Conservation (phyloP, 2,797 vertebrate genomes). For the Chiroxiphia lanceolata region DNA sequence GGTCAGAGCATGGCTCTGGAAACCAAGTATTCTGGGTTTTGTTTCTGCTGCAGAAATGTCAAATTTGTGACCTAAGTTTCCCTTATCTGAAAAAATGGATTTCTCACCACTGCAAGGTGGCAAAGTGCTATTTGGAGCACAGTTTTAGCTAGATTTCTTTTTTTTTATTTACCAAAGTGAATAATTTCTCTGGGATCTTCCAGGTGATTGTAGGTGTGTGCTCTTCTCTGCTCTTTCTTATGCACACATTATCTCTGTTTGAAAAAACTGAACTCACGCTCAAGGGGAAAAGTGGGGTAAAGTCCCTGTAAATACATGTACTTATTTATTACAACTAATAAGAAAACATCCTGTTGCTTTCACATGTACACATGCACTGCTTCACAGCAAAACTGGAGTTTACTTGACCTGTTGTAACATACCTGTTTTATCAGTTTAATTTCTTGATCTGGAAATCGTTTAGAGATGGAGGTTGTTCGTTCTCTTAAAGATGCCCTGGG, state of each 20-base stretch:
- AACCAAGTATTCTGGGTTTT: not conserved
- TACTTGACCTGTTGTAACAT: not conserved
- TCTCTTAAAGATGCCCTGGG: not conserved
- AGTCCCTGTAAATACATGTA: not conserved
- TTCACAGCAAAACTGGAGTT: not conserved
- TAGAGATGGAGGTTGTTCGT: not conserved
- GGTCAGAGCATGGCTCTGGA: not conserved
- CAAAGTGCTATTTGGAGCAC: not conserved
- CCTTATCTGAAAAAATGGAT: not conserved
- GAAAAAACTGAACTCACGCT: not conserved
- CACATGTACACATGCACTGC: fast-evolving
- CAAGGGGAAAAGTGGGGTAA: not conserved
- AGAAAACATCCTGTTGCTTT: not conserved
- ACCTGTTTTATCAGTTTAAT: not conserved
- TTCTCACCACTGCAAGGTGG: not conserved
- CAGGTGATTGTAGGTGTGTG: not conserved
- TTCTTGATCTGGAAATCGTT: not conserved
- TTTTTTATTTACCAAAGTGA: not conserved
- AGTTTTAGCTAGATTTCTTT: not conserved
- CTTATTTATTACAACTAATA: fast-evolving
- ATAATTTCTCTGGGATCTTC: not conserved
- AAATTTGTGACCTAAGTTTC: not conserved
- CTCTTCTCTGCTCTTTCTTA: not conserved
- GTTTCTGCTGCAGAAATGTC: not conserved
- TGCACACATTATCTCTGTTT: not conserved